Evolutionary conservation across 2,888 invertebrate genomes (phyloP).

Genomic region (Hedychridium roseum): DNA sequence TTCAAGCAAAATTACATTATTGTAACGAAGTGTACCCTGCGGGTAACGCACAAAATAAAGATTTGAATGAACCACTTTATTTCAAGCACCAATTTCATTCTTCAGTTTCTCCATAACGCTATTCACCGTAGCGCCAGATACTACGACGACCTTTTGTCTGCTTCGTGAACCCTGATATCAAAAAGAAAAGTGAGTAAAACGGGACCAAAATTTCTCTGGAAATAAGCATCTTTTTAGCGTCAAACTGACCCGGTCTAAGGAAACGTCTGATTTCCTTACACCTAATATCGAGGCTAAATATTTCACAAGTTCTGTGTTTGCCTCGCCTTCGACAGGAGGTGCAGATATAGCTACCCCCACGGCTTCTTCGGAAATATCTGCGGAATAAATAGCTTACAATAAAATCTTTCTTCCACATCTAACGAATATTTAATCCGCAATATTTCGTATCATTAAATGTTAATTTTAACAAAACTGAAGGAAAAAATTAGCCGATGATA

Average conservation of each 20-base stretch:
- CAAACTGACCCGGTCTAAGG: slow-evolving; percentile 69
- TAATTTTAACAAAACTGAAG: too few relatives aligned
- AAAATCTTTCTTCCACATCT: too few relatives aligned
- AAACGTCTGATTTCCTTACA: slow-evolving; percentile 75
- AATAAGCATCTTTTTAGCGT: too few relatives aligned
- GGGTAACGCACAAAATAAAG: neutral
- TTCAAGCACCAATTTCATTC: too few relatives aligned
- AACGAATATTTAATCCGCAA: too few relatives aligned
- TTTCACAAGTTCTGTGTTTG: slow-evolving; percentile 79
- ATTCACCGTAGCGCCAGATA: slow-evolving; percentile 65
- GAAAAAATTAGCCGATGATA: too few relatives aligned
- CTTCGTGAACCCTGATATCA: slow-evolving; percentile 67
- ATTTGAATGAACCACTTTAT: slow-evolving; percentile 24
- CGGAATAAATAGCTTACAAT: slow-evolving; percentile 23
- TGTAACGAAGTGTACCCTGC: neutral
- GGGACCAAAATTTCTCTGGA: too few relatives aligned
- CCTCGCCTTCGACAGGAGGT: slow-evolving; percentile 84
- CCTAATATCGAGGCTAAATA: slow-evolving; percentile 75
- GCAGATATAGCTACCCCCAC: slow-evolving; percentile 81
- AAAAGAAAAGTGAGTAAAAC: neutral
- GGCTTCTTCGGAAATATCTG: slow-evolving; percentile 70
- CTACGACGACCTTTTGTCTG: slow-evolving; percentile 67
- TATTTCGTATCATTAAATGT: too few relatives aligned
- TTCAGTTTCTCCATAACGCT: slow-evolving; percentile 63
- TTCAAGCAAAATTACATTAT: neutral